phyloP scores from a whole-genome alignment of 2,113 vertebrate genomes.

The Tragulus kanchil region DNA sequence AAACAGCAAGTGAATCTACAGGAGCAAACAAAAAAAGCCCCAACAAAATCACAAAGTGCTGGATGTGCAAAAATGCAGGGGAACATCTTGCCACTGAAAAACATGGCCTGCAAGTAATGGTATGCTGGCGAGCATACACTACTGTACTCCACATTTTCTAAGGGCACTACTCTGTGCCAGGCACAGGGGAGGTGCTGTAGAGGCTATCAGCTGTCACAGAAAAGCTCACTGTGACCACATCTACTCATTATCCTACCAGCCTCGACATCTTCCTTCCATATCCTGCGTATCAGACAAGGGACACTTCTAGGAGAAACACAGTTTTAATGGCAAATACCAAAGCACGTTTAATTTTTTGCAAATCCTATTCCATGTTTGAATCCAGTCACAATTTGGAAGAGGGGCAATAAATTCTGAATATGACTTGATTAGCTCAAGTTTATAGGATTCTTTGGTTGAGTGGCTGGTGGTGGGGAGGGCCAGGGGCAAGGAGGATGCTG shows the following conservation, averaged over 20 bases:
- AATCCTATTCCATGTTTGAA: slow-evolving; percentile 10
- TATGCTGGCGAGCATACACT: background rate
- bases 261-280: background rate
- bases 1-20: slow-evolving; percentile 3
- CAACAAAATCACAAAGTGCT: background rate
- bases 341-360: slow-evolving; percentile 34
- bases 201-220: background rate
- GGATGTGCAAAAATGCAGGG: background rate
- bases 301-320: slow-evolving; percentile 22
- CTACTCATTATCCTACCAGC: background rate
- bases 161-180: background rate
- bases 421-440: background rate
- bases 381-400: background rate
- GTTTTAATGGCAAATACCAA: background rate
- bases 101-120: background rate
- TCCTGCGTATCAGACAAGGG: background rate
- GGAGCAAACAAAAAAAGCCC: background rate
- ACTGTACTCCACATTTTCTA: background rate
- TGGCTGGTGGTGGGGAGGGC: background rate
- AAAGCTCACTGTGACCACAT: background rate
- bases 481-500: background rate
- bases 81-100: background rate
- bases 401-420: background rate
- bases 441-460: background rate
- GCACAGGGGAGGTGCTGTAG: background rate